Evolutionary conservation across 2,797 vertebrate genomes (phyloP).

Genomic region (Borostomias antarcticus): DNA sequence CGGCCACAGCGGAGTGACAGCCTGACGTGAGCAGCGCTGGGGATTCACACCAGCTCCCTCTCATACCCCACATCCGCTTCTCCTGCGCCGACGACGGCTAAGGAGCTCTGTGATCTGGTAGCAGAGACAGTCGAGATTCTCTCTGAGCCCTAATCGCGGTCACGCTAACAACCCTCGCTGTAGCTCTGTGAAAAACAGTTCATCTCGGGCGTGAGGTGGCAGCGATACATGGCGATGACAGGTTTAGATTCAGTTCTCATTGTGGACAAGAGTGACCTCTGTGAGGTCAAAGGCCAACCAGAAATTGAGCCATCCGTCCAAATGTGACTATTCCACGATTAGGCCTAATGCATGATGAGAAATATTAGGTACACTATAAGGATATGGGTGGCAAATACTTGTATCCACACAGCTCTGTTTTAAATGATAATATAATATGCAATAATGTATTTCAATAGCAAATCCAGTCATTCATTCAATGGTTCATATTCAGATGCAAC

Average conservation of each 20-base stretch:
- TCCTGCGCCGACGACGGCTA: conserved; percentile 68
- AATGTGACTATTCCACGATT: no score
- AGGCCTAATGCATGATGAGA: no score
- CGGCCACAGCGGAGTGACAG: conserved; percentile 73
- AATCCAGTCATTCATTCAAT: not conserved
- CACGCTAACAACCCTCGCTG: conserved; percentile 35
- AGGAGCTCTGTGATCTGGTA: conserved; percentile 65
- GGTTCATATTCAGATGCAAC: not conserved
- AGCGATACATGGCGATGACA: conserved; percentile 1
- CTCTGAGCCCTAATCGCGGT: not conserved
- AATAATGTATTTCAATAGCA: no score
- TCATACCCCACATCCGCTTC: conserved; percentile 72
- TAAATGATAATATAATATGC: not conserved
- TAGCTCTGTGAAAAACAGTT: conserved; percentile 46
- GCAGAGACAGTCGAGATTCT: conserved; percentile 55
- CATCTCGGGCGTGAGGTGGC: conserved; percentile 43
- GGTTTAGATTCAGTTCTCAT: not conserved
- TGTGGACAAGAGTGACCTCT: not conserved
- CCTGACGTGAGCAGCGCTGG: conserved; percentile 75
- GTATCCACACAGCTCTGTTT: not conserved
- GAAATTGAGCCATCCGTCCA: no score
- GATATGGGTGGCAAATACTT: not conserved
- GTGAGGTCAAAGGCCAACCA: not conserved
- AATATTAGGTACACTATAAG: not conserved
- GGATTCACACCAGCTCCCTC: conserved; percentile 78